Evolutionary conservation across 2,113 vertebrate genomes (phyloP).

Genomic region (Heterocephalus glaber): DNA sequence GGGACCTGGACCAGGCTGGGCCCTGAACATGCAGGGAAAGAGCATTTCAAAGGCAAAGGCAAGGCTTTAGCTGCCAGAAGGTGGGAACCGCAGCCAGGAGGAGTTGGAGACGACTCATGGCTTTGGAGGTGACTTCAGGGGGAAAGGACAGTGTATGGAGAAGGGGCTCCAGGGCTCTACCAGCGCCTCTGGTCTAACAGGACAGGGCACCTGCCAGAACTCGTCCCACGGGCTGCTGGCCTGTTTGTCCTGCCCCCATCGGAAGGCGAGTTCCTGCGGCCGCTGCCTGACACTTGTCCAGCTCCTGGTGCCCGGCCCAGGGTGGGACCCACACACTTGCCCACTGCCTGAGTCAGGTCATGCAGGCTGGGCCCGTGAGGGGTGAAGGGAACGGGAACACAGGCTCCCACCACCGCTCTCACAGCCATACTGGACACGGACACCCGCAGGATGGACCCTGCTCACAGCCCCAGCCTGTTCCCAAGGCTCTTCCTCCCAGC

Average conservation of each 20-base stretch:
- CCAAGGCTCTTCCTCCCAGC: not conserved
- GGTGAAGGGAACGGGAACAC: too few species aligned
- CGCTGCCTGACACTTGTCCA: rapidly evolving
- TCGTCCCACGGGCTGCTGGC: not conserved
- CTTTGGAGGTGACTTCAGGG: conserved; percentile 25
- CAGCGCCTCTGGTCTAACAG: not conserved
- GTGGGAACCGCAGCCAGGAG: not conserved
- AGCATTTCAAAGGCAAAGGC: not conserved
- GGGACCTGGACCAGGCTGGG: not conserved
- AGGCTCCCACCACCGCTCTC: not conserved
- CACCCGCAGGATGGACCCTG: not conserved
- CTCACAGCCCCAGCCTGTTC: not conserved
- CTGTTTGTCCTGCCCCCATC: not conserved
- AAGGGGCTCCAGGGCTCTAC: not conserved
- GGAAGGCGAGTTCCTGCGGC: not conserved
- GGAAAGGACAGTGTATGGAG: not conserved
- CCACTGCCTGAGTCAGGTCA: not conserved
- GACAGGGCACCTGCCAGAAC: not conserved
- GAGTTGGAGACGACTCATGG: not conserved
- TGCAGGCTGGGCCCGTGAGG: rapidly evolving
- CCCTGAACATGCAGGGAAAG: not conserved
- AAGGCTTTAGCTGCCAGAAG: not conserved
- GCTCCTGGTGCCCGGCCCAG: not conserved
- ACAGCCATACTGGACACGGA: not conserved
- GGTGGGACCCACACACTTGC: not conserved